Percentiles rank a stretch among this genome's conserved stretches.
Evolutionary conservation across 1,140 invertebrate genomes (phyloP).

Genomic region (Zeugodacus cucurbitae): DNA sequence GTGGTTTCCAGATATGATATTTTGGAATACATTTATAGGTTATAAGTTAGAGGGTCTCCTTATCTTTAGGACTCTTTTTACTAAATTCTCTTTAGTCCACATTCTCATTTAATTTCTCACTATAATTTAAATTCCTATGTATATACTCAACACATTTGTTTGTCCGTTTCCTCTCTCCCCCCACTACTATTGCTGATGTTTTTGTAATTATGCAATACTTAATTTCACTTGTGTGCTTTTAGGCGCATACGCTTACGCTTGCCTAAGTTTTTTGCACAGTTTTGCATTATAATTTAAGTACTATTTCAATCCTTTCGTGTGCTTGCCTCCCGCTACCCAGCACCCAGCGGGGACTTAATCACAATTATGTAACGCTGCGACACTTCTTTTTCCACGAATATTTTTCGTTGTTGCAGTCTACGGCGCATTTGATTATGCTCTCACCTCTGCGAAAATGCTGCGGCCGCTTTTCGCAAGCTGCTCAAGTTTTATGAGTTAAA

Average conservation of each 20-base stretch:
- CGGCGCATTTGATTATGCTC: neutral
- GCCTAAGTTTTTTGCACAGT: conserved; percentile 4
- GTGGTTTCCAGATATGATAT: no score
- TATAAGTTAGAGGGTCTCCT: no score
- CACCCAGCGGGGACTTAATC: conserved; percentile 20
- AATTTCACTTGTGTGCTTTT: conserved; percentile 34
- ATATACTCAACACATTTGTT: no score
- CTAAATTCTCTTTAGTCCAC: no score
- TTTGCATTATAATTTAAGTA: conserved; percentile 18
- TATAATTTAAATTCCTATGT: no score
- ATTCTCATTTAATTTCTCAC: no score
- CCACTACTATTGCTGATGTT: neutral
- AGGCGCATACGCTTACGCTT: conserved; percentile 20
- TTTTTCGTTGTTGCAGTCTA: neutral
- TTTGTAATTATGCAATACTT: conserved; percentile 23
- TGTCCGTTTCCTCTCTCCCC: no score
- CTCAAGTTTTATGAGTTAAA: conserved; percentile 44
- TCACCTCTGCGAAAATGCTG: neutral
- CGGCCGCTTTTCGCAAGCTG: neutral
- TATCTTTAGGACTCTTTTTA: no score
- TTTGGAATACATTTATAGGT: no score
- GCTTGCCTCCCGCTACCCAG: neutral
- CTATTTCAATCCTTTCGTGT: neutral
- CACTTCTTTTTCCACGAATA: neutral
- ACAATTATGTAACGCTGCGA: conserved; percentile 1